Evolutionary conservation across 2,888 invertebrate species (phyloP).

Genomic region (Erannis defoliaria): DNA sequence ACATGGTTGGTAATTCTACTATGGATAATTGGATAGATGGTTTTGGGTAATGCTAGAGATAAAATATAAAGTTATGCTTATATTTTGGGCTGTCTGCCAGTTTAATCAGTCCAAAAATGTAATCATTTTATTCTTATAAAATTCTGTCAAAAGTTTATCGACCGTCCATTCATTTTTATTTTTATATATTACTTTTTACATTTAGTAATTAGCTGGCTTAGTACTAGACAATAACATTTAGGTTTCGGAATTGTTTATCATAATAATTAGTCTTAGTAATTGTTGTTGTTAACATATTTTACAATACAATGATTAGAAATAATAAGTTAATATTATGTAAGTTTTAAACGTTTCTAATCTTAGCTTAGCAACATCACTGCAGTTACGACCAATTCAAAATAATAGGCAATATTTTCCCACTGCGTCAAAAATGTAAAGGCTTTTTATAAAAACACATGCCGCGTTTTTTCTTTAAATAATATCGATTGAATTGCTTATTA

Average conservation of each 20-base stretch:
- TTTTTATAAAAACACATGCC: conserved; percentile 26
- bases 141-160: no score
- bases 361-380: conserved; percentile 1
- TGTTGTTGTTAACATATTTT: neutral
- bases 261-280: neutral
- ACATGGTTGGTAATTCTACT: conserved; percentile 6
- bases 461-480: conserved; percentile 17
- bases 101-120: neutral
- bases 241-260: neutral
- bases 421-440: conserved; percentile 12
- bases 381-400: conserved; percentile 13
- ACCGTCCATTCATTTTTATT: no score
- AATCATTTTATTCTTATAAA: no score
- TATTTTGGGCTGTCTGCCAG: neutral
- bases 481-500: conserved; percentile 36
- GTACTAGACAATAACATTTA: no score
- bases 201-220: no score
- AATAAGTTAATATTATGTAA: neutral
- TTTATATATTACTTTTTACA: no score
- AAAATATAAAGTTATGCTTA: neutral
- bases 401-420: conserved; percentile 17
- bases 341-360: conserved; percentile 7
- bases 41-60: neutral
- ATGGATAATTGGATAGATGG: conserved; percentile 10
- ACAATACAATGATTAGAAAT: neutral